Conservation (phyloP, 2,113 vertebrate genomes). For the Bambusicola thoracicus region DNA sequence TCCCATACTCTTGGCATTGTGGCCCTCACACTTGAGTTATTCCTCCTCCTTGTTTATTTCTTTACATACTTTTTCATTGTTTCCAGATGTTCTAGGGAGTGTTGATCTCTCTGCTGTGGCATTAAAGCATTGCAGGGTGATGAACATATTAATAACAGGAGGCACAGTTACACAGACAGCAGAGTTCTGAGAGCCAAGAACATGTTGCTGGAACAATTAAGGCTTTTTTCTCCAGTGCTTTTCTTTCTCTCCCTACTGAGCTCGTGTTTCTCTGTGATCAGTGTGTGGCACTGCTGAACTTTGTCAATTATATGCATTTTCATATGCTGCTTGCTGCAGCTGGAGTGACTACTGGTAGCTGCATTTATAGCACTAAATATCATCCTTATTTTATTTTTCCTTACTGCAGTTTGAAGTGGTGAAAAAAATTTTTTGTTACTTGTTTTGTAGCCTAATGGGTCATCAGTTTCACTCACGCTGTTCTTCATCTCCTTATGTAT, state of each 20-base stretch:
- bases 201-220: background rate
- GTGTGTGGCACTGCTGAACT: background rate
- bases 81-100: background rate
- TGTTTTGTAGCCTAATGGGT: slow-evolving; percentile 33
- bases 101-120: background rate
- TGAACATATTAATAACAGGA: background rate
- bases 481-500: background rate
- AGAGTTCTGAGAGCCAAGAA: background rate
- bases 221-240: background rate
- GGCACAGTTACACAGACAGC: background rate
- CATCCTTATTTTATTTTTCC: background rate
- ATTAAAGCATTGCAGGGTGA: background rate
- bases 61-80: background rate
- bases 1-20: background rate
- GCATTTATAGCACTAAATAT: slow-evolving; percentile 4
- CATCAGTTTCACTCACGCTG: background rate
- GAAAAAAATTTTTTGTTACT: background rate
- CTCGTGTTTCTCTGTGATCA: background rate
- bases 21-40: background rate
- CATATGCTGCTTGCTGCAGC: background rate
- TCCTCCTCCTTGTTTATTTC: background rate
- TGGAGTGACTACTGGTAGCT: background rate
- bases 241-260: background rate
- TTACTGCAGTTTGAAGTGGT: background rate
- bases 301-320: background rate